Evolutionary conservation across 64 coral and sea anemone genomes (phyloP), one percentile per base, ranked within the genome.

Genomic region (Dendronephthya gigantea): DNA sequence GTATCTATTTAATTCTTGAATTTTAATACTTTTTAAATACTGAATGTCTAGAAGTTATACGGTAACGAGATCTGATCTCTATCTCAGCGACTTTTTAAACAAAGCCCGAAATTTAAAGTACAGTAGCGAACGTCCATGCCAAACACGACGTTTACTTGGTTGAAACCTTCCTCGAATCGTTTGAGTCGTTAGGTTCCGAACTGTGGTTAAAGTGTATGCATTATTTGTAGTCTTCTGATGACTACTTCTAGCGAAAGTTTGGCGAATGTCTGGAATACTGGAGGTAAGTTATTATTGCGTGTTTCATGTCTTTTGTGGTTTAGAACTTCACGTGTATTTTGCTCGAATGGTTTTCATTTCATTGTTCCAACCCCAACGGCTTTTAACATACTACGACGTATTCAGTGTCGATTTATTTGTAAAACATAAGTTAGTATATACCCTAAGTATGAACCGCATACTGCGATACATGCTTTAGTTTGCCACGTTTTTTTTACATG

Each of bases 191-290:
- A 79, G 36, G 27, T 9, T 34, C 15, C 72, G 6, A 79, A 79
- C 15, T 34, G 9, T 29, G 19, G 13, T 79, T 79, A 29, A 79
- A 79, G 36, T 15, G 17, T 39, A 36, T 79, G 72, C 72, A 79
- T 79, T 39, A 33, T 79, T 79, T 39, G 72, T 39, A 36, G 30
- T 79, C 72, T 34, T 79, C 72, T 79, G 72, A 79, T 79, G 72
- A 79, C 72, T 36, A 79, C 72, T 35, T 36, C 72, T 79, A 34
- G 72, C 72, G 32, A 79, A 79, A 39, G 72, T 79, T 79, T 79
- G 15, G 15, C 72, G 0, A 79, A 34, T 79, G 32, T 79, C 27
- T 79, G 72, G 72, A 39, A 36, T 79, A 33, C 11, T 79, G 72
- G 72, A 34, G 72, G 72, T 79, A 29, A 79, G 72, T 36, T 79